phyloP scores from a whole-genome alignment of 2,797 vertebrate species.

The Eulemur albifrons region DNA sequence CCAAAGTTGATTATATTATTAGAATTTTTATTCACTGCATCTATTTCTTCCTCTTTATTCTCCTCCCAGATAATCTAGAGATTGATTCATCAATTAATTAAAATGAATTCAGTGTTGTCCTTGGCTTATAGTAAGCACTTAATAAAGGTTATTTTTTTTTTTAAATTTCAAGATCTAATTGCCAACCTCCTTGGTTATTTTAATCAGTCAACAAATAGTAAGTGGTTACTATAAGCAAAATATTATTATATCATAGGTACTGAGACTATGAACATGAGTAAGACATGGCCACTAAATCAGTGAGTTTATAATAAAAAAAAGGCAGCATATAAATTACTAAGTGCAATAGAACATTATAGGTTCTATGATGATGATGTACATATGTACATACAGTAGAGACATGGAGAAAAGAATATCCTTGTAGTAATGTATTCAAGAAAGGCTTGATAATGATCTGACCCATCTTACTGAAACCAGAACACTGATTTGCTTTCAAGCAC shows the following conservation, averaged over 20 bases:
- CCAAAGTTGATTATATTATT: constrained; percentile 6
- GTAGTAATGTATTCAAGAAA: not conserved
- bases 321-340: not conserved
- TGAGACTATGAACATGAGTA: not conserved
- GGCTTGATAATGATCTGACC: not conserved
- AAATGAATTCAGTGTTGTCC: constrained; percentile 7
- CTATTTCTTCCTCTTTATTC: not conserved
- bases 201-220: not conserved
- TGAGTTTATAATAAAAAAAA: not conserved
- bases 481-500: not conserved
- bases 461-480: not conserved
- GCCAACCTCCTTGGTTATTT: not conserved
- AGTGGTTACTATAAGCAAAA: not conserved
- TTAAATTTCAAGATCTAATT: not conserved
- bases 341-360: not conserved
- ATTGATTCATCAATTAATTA: constrained; percentile 40
- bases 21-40: not conserved
- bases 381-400: not conserved
- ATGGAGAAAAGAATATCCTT: not conserved
- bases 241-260: not conserved
- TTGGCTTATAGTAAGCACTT: not conserved
- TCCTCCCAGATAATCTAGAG: not conserved
- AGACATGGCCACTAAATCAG: not conserved
- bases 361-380: not conserved
- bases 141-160: not conserved